Base-by-base conservation (phyloP, 2,113 vertebrate genomes). In the Archocentrus centrarchus region DNA sequence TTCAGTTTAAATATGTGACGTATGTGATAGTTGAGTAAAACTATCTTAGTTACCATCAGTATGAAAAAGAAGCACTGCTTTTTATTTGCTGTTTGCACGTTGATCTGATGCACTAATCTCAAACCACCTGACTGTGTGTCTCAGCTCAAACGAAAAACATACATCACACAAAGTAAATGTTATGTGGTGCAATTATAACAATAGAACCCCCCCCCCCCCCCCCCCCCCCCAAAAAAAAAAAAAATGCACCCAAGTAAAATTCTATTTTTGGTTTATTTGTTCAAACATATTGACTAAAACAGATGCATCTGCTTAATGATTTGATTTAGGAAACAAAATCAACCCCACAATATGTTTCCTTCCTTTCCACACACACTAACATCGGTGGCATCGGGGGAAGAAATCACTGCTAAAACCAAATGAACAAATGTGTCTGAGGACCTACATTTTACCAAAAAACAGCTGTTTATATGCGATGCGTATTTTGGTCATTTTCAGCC, bases 401-500 rank as follows among this genome's bases (percentile, higher is more conserved):
- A 20, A 20, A 11, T 20, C 32, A 11, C 5, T 62, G 17, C 32
- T 62, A 62, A 32, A 62, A 44, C 41, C 10, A 13, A 62, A 9
- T 37, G 17, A 61, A 35, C 60, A 61, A 61, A 37, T 1, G 9
- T 37, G 9, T 37, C 60, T 20, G 60, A 6, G 17, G 18, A 20
- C 13, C 13, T 47, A 47, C 44, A 14, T 14, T 47, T 47, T 5
- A 47, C 17, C 5, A 62, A 5, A 37, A 37, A 37, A 11, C 60
- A 62, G 60, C 17, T 62, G 32, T 37, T 62, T 62, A n/a, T 32
- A 37, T 7, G 60, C 32, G 0, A 13, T 37, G 60, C 60, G 27
- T 30, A 92, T 84, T 14, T 73, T 80, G 2, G 66, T 35, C 68
- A 88, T 6, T 2, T 90, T 75, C 58, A 92, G 64, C 5, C 86